Evolutionary conservation across 2,888 invertebrate species (phyloP).

Genomic region (Eupithecia centaureata): DNA sequence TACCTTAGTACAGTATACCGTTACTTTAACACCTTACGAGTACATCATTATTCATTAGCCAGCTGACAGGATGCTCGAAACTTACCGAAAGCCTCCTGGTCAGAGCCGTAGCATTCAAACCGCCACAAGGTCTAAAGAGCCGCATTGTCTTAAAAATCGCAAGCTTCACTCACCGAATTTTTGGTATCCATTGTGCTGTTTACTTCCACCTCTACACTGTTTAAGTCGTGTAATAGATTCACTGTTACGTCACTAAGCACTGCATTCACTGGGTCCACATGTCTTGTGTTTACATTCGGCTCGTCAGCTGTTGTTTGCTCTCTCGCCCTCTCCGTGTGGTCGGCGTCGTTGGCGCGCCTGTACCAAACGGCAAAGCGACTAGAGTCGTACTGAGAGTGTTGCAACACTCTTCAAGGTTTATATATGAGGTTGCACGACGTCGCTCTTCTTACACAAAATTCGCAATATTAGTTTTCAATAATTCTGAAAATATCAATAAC

Average conservation of each 20-base stretch:
- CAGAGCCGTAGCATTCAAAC: constrained; percentile 39
- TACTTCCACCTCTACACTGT: constrained; percentile 59
- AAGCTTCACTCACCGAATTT: constrained; percentile 73
- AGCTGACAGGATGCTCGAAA: constrained; percentile 2
- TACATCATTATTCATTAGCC: not conserved
- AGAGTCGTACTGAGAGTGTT: constrained; percentile 84
- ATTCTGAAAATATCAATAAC: constrained; percentile 22
- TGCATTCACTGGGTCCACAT: constrained; percentile 81
- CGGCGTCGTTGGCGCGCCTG: constrained; percentile 77
- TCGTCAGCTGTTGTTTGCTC: constrained; percentile 68
- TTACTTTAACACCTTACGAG: too few relatives aligned
- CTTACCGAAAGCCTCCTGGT: constrained; percentile 16
- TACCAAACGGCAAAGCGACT: constrained; percentile 85
- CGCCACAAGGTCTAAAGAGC: constrained; percentile 40
- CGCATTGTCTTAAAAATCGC: constrained; percentile 49
- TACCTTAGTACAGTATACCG: too few relatives aligned
- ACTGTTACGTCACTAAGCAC: constrained; percentile 80
- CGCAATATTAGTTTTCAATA: constrained; percentile 45
- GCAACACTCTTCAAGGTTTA: constrained; percentile 80
- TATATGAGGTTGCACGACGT: constrained; percentile 75
- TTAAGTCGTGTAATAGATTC: constrained; percentile 59
- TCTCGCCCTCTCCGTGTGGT: constrained; percentile 84
- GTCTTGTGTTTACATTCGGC: constrained; percentile 61
- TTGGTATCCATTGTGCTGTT: constrained; percentile 75
- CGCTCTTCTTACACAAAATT: constrained; percentile 58